Evolutionary conservation across 1,140 invertebrate species (phyloP).

Genomic region (Fragariocoptes setiger): DNA sequence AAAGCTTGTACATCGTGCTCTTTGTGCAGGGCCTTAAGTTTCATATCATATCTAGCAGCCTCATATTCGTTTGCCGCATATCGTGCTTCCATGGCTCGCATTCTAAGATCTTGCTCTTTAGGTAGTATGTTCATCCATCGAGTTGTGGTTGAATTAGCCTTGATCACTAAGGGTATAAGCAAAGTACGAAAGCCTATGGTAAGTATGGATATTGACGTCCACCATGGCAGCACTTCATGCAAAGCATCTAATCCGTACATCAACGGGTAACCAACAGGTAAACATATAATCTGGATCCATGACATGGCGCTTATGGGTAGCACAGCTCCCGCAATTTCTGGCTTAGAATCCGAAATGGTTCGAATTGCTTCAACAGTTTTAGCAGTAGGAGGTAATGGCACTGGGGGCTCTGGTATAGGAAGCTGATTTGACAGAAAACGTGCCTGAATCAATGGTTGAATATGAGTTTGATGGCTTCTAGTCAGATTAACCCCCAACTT

Average conservation of each 20-base stretch:
- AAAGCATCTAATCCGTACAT: slow-evolving; percentile 34
- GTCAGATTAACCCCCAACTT: no score
- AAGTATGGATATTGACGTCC: slow-evolving; percentile 46
- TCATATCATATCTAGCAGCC: slow-evolving; percentile 32
- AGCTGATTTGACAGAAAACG: no score
- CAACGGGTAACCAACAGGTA: background rate
- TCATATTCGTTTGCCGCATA: slow-evolving; percentile 42
- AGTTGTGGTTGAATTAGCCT: slow-evolving; percentile 24
- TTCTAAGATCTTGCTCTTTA: slow-evolving; percentile 37
- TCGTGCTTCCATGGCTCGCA: slow-evolving; percentile 47
- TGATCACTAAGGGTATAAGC: slow-evolving; percentile 50
- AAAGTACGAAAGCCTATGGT: slow-evolving; percentile 34
- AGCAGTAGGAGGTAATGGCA: no score
- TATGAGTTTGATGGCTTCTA: no score
- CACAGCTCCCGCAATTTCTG: background rate
- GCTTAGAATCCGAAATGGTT: no score
- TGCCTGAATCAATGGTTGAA: no score
- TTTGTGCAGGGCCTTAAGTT: slow-evolving; percentile 44
- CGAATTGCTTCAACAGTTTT: no score
- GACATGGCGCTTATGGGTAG: background rate
- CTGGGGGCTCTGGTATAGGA: no score
- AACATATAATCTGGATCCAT: background rate
- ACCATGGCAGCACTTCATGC: slow-evolving; percentile 60
- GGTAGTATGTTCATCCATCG: slow-evolving; percentile 29
- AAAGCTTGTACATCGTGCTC: slow-evolving; percentile 42